Percentiles rank a stretch among this genome's conserved stretches.
These are phyloP conservation scores for Atta texana DNA, from an alignment of 1,140 invertebrate genomes.

Conservation along the genomic window DNA sequence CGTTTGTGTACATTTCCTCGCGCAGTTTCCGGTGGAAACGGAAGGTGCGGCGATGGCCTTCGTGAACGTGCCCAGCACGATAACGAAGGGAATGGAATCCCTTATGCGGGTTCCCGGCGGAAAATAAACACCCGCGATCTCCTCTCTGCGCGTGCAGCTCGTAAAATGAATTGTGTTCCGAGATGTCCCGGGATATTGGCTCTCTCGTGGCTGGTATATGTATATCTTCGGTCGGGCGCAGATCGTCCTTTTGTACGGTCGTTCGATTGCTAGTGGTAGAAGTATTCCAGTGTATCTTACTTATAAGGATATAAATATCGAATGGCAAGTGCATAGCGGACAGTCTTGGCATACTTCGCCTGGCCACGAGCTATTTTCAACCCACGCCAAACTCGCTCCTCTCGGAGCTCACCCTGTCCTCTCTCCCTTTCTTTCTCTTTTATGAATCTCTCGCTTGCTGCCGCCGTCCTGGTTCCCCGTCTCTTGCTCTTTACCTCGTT, in stretches of 20 bases:
- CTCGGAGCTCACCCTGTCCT: background rate
- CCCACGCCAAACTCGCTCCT: conserved; percentile 70
- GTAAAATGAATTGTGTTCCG: conserved; percentile 67
- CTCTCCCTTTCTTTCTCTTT: conserved; percentile 2
- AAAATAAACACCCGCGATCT: conserved; percentile 3
- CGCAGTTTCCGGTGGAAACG: conserved; percentile 38
- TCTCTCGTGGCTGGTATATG: conserved; percentile 35
- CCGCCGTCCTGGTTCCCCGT: background rate
- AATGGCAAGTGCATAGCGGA: conserved; percentile 80
- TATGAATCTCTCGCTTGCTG: background rate
- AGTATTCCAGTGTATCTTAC: conserved; percentile 61
- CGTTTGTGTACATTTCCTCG: background rate
- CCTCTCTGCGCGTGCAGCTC: conserved; percentile 26
- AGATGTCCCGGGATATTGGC: conserved; percentile 40
- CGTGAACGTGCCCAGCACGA: conserved; percentile 2
- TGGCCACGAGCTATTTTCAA: conserved; percentile 81
- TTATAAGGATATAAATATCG: conserved; percentile 81
- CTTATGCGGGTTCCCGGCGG: background rate
- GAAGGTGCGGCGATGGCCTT: conserved; percentile 22
- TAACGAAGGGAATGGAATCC: conserved; percentile 32
- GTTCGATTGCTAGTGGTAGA: conserved; percentile 32
- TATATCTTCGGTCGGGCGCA: conserved; percentile 25
- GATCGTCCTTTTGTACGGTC: conserved; percentile 32
- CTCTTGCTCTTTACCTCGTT: background rate
- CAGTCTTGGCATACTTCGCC: conserved; percentile 78